These are phyloP conservation scores for Hippocampus mohnikei DNA, from an alignment of 2,113 vertebrate genomes.

Conservation along the genomic window DNA sequence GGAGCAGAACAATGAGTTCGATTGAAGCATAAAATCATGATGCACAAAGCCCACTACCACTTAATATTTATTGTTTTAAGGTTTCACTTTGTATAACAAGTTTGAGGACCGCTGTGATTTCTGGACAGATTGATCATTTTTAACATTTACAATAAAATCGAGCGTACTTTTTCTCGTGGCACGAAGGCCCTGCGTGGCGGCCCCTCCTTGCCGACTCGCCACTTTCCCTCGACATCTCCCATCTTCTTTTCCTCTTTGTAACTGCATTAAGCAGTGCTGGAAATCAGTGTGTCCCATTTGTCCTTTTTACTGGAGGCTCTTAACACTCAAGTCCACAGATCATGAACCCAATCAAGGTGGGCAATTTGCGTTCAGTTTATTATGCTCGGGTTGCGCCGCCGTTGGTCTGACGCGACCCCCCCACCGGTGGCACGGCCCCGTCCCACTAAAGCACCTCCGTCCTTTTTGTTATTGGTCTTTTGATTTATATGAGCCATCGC, in stretches of 20 bases:
- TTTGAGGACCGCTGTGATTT: not conserved
- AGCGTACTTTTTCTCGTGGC: not conserved
- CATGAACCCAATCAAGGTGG: conserved; percentile 73
- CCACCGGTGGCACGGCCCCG: conserved; percentile 38
- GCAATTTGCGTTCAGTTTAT: conserved; percentile 72
- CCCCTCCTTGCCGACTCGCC: conserved; percentile 35
- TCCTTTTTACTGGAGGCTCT: conserved; percentile 60
- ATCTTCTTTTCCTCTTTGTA: conserved; percentile 61
- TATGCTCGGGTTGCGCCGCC: conserved; percentile 20
- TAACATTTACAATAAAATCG: not conserved
- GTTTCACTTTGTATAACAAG: not conserved
- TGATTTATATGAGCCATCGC: conserved; percentile 65
- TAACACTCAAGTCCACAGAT: conserved; percentile 66
- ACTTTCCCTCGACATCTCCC: conserved; percentile 46
- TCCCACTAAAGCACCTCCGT: conserved; percentile 42
- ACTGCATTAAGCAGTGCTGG: conserved; percentile 51
- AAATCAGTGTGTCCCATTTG: conserved; percentile 59
- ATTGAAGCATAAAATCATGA: too few relatives aligned
- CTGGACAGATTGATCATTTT: not conserved
- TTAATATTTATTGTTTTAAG: not conserved
- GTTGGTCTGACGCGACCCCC: conserved; percentile 60
- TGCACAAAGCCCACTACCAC: not conserved
- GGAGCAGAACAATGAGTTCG: too few relatives aligned
- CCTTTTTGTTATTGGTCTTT: conserved; percentile 66
- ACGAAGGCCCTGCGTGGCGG: not conserved